Evolutionary conservation across 2,797 vertebrate genomes (phyloP), one percentile per base, ranked within the genome.

Genomic region (Acridotheres tristis): DNA sequence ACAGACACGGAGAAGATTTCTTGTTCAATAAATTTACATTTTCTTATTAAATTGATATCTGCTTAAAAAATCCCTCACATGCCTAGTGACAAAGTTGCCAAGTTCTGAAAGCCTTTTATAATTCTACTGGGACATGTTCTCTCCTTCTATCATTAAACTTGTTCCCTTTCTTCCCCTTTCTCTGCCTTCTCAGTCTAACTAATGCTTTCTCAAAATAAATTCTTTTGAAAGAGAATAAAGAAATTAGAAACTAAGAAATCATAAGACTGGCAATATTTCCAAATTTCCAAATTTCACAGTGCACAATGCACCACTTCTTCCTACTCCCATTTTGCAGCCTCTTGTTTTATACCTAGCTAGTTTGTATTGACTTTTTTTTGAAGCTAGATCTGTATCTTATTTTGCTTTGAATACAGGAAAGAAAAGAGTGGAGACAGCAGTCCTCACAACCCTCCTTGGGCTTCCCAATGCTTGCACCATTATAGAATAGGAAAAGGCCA

Each of bases 21-120:
- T 87, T 89, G 26, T 74, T 85, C 75, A 89, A 58, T 54, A 83
- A 92, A 89, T 48, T 79, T 67, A 53, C 57, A 42, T 82, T 92
- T 92, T 75, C 32, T 61, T 74, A 80, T 89, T 89, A 82, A 85
- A 85, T 43, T 61, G 48, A 74, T 89, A 93, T 93, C 59, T 95
- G 67, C 68, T 87, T 89, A 81, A 93, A 95, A 95, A 88, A 76
- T 87, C 32, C 19, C 57, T 90, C 57, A 74, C 57, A 85, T 21
- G 16, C 76, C 50, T 69, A 82, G 48, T 18, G 38, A 84, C 38
- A 5, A 95, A 88, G 21, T 79, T 88, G 71, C 74, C 80, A 72
- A 25, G 59, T 38, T 45, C 77, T 95, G 86, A 66, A 71, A 94
- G 67, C 3, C 14, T 81, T 88, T 74, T 85, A 72, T 17, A 80